Percentiles rank a stretch among this genome's conserved stretches.
Evolutionary conservation across 2,888 invertebrate genomes (phyloP).

Genomic region (Margaritifera margaritifera): DNA sequence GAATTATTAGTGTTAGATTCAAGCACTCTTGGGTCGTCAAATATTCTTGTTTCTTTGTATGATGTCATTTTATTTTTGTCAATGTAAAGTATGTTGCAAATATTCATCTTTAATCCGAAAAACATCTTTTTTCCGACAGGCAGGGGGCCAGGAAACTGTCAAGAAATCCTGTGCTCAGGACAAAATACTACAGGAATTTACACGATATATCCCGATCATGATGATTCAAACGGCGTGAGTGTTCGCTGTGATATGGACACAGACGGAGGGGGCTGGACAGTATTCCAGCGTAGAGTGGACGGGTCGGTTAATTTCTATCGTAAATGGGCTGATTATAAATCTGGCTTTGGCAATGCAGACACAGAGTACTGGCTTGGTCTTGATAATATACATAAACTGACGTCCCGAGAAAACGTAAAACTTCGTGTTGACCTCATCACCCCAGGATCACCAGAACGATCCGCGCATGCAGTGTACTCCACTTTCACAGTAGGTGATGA

Average conservation of each 20-base stretch:
- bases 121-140: too few relatives aligned
- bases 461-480: slow-evolving; percentile 8
- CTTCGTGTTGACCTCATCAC: slow-evolving; percentile 17
- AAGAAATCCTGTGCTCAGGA: too few relatives aligned
- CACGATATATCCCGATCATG: too few relatives aligned
- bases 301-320: slow-evolving; percentile 15
- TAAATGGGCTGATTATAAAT: slow-evolving; percentile 17
- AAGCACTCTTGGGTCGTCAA: too few relatives aligned
- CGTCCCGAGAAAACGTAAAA: slow-evolving; percentile 2
- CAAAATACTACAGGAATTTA: too few relatives aligned
- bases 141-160: too few relatives aligned
- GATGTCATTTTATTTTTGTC: too few relatives aligned
- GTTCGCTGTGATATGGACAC: slow-evolving; percentile 22
- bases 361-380: slow-evolving; percentile 23
- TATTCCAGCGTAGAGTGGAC: slow-evolving; percentile 18
- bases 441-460: not conserved
- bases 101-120: too few relatives aligned
- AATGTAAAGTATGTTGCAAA: too few relatives aligned
- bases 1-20: too few relatives aligned
- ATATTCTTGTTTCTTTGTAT: too few relatives aligned
- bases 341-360: slow-evolving; percentile 20
- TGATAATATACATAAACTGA: slow-evolving; percentile 9
- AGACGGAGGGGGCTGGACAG: slow-evolving; percentile 19
- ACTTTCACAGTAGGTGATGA: slow-evolving; percentile 8
- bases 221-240: too few relatives aligned